Base-by-base conservation (phyloP, 2,888 invertebrate species). In the Andrena chrysosceles region DNA sequence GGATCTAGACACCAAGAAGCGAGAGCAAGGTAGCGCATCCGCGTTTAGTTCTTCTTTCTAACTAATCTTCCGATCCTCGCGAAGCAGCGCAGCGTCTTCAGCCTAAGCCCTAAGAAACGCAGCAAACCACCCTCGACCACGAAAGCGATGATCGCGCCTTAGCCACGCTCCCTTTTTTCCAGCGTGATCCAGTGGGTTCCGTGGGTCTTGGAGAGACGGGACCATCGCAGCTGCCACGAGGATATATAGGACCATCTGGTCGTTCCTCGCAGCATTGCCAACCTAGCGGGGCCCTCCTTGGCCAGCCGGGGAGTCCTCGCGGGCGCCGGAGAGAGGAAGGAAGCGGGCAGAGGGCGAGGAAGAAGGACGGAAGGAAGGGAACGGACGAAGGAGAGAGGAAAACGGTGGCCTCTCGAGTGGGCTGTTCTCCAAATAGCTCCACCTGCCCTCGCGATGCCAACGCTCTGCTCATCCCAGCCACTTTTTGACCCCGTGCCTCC, bases 401-500 rank as follows among this genome's bases (percentile, higher is more conserved):
- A 82, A 86, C 79, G 83, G 72, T 85, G 82, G 84, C 83, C 81
- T 83, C 89, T 88, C 85, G 85, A 91, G 91, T 92, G 92, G 92
- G 92, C 91, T 88, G 92, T 92, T 92, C 92, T 92, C 92, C 91
- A 92, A 92, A 92, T 92, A 92, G 92, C 92, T 91, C 92, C 92
- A 92, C 91, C 92, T 92, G 92, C 91, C 91, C 91, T 90, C 87
- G 79, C 85, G 85, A 87, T 76, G 77, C 78, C 82, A 80, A 82
- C 84, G 78, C 80, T 74, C 69, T 67, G 64, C 78, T 88, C 87
- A 84, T 87, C 85, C 81, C 87, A 67, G 73, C 59, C 63, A 68
- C 70, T 64, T 88, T 88, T 81, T 85, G 66, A 81, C 77, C 88
- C 56, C 80, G 79, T 52, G 77, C 56, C 23, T 73, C 69, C 68